These are phyloP conservation scores for Tineola bisselliella DNA, from an alignment of 2,888 invertebrate genomes.

Conservation along the genomic window DNA sequence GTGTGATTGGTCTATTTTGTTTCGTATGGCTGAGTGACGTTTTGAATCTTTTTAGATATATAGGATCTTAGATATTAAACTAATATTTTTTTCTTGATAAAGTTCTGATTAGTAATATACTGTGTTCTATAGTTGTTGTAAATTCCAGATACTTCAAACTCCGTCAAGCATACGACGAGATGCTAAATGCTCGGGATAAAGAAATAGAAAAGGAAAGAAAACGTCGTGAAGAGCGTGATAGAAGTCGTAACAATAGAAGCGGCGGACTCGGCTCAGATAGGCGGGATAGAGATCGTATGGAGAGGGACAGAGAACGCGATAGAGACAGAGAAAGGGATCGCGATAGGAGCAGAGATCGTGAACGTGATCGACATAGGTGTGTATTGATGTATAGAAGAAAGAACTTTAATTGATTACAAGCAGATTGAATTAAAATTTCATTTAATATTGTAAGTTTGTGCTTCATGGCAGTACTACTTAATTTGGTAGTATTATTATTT, in stretches of 20 bases:
- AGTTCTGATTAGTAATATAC: too few relatives aligned
- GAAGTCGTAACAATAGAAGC: slow-evolving; percentile 39
- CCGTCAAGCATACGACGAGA: slow-evolving; percentile 75
- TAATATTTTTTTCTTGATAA: too few relatives aligned
- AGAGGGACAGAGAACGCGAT: slow-evolving; percentile 43
- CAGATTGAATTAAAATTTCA: too few relatives aligned
- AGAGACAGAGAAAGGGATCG: slow-evolving; percentile 35
- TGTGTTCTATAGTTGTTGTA: too few relatives aligned
- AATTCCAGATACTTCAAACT: slow-evolving; percentile 69
- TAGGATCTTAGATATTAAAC: too few relatives aligned
- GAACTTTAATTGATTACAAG: not conserved
- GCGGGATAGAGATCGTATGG: slow-evolving; percentile 51
- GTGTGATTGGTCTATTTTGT: too few relatives aligned
- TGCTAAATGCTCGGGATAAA: slow-evolving; percentile 68
- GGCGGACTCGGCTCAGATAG: slow-evolving; percentile 50
- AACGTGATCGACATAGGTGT: slow-evolving; percentile 18
- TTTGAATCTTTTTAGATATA: too few relatives aligned
- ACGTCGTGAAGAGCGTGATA: slow-evolving; percentile 54
- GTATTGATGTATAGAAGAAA: too few relatives aligned
- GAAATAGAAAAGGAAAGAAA: slow-evolving; percentile 66
- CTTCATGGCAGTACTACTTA: too few relatives aligned
- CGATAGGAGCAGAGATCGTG: slow-evolving; percentile 18
- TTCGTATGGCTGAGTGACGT: too few relatives aligned
- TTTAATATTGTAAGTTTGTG: too few relatives aligned
- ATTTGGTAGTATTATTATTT: too few relatives aligned